These are phyloP conservation scores for Lepus townsendii DNA, from an alignment of 2,797 vertebrate species.

Conservation along the genomic window DNA sequence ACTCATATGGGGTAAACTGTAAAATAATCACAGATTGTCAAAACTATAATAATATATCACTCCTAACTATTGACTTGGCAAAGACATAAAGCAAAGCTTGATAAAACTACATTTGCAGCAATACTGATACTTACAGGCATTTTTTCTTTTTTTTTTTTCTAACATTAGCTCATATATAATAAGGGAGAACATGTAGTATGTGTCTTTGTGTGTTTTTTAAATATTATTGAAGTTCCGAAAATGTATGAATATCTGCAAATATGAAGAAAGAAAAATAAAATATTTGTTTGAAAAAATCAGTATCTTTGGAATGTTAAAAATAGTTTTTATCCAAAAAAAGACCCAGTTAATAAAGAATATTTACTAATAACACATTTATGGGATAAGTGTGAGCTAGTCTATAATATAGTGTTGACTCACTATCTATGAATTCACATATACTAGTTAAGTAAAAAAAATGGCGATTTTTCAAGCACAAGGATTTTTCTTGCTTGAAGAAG, in stretches of 20 bases:
- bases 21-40: no score
- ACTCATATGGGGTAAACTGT: no score
- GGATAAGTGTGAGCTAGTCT: slow-evolving; percentile 19
- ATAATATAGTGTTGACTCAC: slow-evolving; percentile 9
- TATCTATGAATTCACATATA: slow-evolving; percentile 28
- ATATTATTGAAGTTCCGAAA: slow-evolving; percentile 44
- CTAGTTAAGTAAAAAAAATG: slow-evolving; percentile 13
- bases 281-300: slow-evolving; percentile 51
- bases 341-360: slow-evolving; percentile 48
- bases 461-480: slow-evolving; percentile 45
- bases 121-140: no score
- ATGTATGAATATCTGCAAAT: slow-evolving; percentile 31
- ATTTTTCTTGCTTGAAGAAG: slow-evolving; percentile 30
- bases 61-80: no score
- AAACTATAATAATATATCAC: no score
- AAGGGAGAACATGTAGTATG: no score
- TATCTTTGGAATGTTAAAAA: slow-evolving; percentile 12
- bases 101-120: no score
- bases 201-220: not conserved
- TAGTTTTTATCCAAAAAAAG: slow-evolving; percentile 38
- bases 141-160: no score
- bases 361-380: slow-evolving; percentile 8
- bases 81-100: no score
- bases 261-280: slow-evolving; percentile 45
- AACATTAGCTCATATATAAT: no score